Evolutionary conservation across 1,140 invertebrate genomes (phyloP), one percentile per base, ranked within the genome.

Genomic region (Eumaeus atala): DNA sequence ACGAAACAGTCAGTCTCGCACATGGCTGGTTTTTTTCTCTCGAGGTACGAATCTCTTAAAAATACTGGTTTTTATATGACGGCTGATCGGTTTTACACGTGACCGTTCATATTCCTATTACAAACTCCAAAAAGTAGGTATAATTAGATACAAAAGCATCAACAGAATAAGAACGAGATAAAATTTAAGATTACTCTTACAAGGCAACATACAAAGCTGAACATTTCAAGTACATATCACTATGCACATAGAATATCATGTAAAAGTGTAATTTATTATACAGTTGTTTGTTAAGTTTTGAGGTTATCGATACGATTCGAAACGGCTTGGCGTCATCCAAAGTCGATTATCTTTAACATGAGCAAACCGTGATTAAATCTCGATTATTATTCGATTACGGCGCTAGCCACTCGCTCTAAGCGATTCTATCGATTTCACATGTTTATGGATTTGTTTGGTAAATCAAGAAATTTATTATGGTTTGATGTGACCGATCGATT

Each of bases 311-410:
- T 44, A 44, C 38, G 51, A 53, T 42, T 49, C 54, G 37, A 37
- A 51, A 57, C 11, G 38, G 40, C 49, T 33, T 12, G 54, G 14
- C 44, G 37, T 33, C 54, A 28, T 36, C 56, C 49, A 17, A 52
- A 44, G 34, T 58, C 56, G 56, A 51, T 52, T 51, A 37, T 38
- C 37, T 51, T 40, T 44, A 44, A 44, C 40, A 44, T 44, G 40
- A 44, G 40, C 40, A 33, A 51, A 52, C 44, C 50, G 56, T 40
- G 56, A 58, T 58, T 58, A 58, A 51, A 51, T 51, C 49, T 58
- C 56, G 56, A 58, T 58, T 58, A 58, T 51, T 58, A 47, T 57
- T 51, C 56, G 56, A 57, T 57, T 57, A 57, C 56, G 42, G 50
- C 54, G 51, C 36, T 55, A 8, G 28, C 50, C 40, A 40, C 56